These are phyloP conservation scores for Thelaira solivaga DNA, from an alignment of 2,888 invertebrate genomes.

Conservation along the genomic window DNA sequence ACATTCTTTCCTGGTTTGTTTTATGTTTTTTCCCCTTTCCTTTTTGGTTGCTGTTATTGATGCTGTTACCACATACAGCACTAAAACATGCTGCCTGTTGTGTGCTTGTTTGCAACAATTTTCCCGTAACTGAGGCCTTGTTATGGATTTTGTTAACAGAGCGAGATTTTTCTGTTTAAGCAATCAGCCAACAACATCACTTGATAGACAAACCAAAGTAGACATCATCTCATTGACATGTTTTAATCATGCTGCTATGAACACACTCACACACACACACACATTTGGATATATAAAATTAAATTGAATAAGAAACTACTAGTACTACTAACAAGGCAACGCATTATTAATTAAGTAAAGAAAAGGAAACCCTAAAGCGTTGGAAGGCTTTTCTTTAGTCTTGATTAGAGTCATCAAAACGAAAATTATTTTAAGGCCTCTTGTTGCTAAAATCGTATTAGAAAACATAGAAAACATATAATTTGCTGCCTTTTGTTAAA, in stretches of 20 bases:
- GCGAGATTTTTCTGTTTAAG: conserved; percentile 54
- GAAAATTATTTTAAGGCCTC: too few species aligned
- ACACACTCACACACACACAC: too few species aligned
- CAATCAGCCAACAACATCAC: conserved; percentile 53
- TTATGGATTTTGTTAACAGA: conserved; percentile 50
- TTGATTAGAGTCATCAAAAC: too few species aligned
- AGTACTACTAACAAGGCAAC: too few species aligned
- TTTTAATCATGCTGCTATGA: conserved; percentile 51
- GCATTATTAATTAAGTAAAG: too few species aligned
- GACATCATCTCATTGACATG: conserved; percentile 39
- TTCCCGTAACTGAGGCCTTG: conserved; percentile 50
- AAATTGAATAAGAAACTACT: too few species aligned
- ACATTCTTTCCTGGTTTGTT: conserved; percentile 42
- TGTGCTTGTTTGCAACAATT: conserved; percentile 43
- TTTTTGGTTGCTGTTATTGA: conserved; percentile 36
- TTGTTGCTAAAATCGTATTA: too few species aligned
- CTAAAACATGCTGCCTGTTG: conserved; percentile 43
- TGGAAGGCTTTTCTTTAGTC: too few species aligned
- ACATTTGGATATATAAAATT: too few species aligned
- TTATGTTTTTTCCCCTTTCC: background rate
- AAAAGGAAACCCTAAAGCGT: too few species aligned
- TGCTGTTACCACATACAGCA: conserved; percentile 35
- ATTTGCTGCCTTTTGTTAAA: background rate
- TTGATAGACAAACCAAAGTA: conserved; percentile 11
- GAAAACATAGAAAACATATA: too few species aligned